Base-by-base conservation (phyloP, 2,888 invertebrate genomes). In the Drosophila aldrichi region DNA sequence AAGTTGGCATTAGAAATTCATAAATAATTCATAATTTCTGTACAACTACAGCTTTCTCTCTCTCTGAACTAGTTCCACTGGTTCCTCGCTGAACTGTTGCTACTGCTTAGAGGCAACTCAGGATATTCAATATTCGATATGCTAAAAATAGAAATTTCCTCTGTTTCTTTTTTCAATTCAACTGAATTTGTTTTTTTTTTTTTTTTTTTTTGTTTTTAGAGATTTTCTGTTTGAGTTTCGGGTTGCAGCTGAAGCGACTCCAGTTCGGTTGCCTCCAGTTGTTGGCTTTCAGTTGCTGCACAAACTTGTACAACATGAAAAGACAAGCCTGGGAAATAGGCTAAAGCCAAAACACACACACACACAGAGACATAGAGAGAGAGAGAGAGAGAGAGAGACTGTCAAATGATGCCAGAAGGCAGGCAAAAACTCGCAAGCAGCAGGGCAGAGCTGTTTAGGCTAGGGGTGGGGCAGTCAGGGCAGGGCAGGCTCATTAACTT, bases 231-330 rank as follows among this genome's bases (percentile, higher is more conserved):
- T 83, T 78, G 70, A 77, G 57, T 70, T 71, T 44, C 38, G 61
- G 57, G 18, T 55, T 65, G 69, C 69, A 59, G 43, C 36, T 41
- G 25, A 40, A 16, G 36, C 51, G 41, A 44, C 36, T 49, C 32
- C 10, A 10, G 32, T 10, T 22, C 44, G 20, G 54, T 22, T 57
- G 74, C 78, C 74, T 62, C 48, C 46, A 77, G 75, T 73, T 74
- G 74, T 81, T 82, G 69, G 73, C 82, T 85, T 77, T 59, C 62
- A 81, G 79, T 82, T 88, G 80, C 72, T 62, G 71, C 76, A 76
- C 80, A 79, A 78, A 78, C 79, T 81, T 81, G 71, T 88, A 71
- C 73, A 77, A 88, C 86, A 87, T 87, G 85, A 70, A 84, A 81
- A 81, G 85, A 82, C 79, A 85, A 60, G 76, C 65, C 71, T 66